Evolutionary conservation across 2,888 invertebrate genomes (phyloP).

Genomic region (Lasioglossum lativentre): DNA sequence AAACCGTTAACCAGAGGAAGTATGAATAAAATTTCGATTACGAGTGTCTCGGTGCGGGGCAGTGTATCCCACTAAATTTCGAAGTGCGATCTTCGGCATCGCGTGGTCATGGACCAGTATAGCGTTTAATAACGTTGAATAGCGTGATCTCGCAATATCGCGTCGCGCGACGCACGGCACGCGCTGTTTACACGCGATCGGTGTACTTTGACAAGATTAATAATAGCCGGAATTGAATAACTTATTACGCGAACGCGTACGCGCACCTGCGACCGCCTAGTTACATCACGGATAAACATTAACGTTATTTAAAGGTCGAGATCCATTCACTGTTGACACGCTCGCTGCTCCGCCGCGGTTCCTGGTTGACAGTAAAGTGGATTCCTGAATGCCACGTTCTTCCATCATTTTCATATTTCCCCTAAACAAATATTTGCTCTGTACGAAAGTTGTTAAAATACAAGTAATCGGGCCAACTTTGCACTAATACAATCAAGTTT

Average conservation of each 20-base stretch:
- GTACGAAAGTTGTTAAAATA: too few relatives aligned
- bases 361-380: constrained; percentile 3
- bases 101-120: constrained; percentile 18
- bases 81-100: not conserved
- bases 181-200: constrained; percentile 48
- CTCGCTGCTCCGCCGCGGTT: constrained; percentile 3
- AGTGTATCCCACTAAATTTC: not conserved
- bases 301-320: constrained; percentile 42
- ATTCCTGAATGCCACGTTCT: constrained; percentile 2
- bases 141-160: constrained; percentile 27
- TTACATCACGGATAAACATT: constrained; percentile 43
- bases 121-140: constrained; percentile 50
- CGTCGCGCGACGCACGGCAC: constrained; percentile 18
- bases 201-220: constrained; percentile 62
- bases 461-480: too few relatives aligned
- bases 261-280: constrained; percentile 18
- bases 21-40: too few relatives aligned
- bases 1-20: too few relatives aligned
- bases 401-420: not conserved
- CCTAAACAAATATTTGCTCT: too few relatives aligned
- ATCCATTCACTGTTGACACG: constrained; percentile 37
- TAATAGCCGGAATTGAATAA: constrained; percentile 59
- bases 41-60: not conserved
- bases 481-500: too few relatives aligned
- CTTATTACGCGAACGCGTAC: constrained; percentile 29